phyloP scores from a whole-genome alignment of 2,888 invertebrate genomes.

The Oscheius sp. region DNA sequence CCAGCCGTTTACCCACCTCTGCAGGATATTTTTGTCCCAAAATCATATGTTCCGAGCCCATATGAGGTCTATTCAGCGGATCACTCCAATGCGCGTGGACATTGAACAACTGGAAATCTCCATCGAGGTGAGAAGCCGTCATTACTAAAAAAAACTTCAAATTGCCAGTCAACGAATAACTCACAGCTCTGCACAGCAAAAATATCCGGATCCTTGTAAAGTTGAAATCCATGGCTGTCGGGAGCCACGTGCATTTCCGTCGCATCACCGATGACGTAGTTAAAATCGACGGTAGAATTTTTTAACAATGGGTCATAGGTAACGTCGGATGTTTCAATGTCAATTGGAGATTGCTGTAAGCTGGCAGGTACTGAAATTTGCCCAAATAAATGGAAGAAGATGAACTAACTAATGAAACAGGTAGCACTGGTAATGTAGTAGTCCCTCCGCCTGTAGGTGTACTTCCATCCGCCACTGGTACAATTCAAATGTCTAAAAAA shows the following conservation, averaged over 20 bases:
- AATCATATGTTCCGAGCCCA: slow-evolving; percentile 69
- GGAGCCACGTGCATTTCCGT: slow-evolving; percentile 34
- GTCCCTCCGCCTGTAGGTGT: slow-evolving; percentile 14
- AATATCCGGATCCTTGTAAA: slow-evolving; percentile 34
- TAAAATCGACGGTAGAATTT: slow-evolving; percentile 15
- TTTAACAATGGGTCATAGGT: slow-evolving; percentile 17
- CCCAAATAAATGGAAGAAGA: not conserved
- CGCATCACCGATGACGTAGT: slow-evolving; percentile 32
- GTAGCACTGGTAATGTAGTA: slow-evolving; percentile 33
- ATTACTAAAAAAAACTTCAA: slow-evolving; percentile 10
- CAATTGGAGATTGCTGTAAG: slow-evolving; percentile 33
- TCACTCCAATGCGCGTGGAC: slow-evolving; percentile 71
- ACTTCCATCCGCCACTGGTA: slow-evolving; percentile 25
- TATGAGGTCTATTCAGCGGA: slow-evolving; percentile 41
- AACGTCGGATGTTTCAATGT: slow-evolving; percentile 11
- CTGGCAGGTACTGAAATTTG: slow-evolving; percentile 26
- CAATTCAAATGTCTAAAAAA: slow-evolving; percentile 19
- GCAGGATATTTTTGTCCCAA: slow-evolving; percentile 60
- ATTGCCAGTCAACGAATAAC: not conserved
- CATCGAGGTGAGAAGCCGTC: slow-evolving; percentile 32
- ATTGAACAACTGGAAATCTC: slow-evolving; percentile 28
- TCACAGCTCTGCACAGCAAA: slow-evolving; percentile 26
- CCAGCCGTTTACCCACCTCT: slow-evolving; percentile 43
- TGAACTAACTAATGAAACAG: slow-evolving; percentile 22
- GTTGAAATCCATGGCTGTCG: slow-evolving; percentile 27